These are phyloP conservation scores for Scaptodrosophila lebanonensis DNA, from an alignment of 1,140 invertebrate species.

Conservation along the genomic window DNA sequence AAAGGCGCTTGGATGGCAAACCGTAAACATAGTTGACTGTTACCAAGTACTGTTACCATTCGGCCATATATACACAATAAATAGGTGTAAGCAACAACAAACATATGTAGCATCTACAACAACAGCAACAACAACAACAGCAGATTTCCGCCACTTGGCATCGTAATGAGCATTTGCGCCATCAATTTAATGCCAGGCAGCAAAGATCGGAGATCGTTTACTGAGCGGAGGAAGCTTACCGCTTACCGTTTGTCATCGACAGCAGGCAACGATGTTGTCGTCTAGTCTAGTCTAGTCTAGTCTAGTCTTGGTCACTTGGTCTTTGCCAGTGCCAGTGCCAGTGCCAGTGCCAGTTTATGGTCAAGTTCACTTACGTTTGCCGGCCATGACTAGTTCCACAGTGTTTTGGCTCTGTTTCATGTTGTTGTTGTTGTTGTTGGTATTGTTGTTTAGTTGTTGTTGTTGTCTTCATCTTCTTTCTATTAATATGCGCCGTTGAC, in stretches of 20 bases:
- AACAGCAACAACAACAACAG: neutral
- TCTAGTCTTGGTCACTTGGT: no score
- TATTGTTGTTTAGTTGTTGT: neutral
- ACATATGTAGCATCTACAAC: no score
- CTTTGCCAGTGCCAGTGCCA: no score
- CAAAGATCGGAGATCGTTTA: no score
- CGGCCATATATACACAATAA: constrained; percentile 34
- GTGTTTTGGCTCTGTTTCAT: constrained; percentile 5
- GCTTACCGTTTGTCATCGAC: constrained; percentile 24
- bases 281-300: no score
- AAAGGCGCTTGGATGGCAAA: constrained; percentile 38
- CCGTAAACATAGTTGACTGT: constrained; percentile 45
- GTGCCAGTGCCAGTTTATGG: constrained; percentile 16
- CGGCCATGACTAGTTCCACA: constrained; percentile 33
- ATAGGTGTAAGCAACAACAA: constrained; percentile 5
- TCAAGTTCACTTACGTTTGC: constrained; percentile 21
- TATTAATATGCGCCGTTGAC: constrained; percentile 40
- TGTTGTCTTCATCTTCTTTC: constrained; percentile 8
- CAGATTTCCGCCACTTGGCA: constrained; percentile 50
- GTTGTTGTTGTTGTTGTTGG: constrained; percentile 7
- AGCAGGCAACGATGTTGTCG: no score
- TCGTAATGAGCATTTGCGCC: constrained; percentile 8
- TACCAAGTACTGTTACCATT: constrained; percentile 49
- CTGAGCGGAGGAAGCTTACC: no score
- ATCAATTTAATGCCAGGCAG: constrained; percentile 4